These are phyloP conservation scores for Cavia aperea DNA, from an alignment of 2,113 vertebrate genomes.

Conservation along the genomic window DNA sequence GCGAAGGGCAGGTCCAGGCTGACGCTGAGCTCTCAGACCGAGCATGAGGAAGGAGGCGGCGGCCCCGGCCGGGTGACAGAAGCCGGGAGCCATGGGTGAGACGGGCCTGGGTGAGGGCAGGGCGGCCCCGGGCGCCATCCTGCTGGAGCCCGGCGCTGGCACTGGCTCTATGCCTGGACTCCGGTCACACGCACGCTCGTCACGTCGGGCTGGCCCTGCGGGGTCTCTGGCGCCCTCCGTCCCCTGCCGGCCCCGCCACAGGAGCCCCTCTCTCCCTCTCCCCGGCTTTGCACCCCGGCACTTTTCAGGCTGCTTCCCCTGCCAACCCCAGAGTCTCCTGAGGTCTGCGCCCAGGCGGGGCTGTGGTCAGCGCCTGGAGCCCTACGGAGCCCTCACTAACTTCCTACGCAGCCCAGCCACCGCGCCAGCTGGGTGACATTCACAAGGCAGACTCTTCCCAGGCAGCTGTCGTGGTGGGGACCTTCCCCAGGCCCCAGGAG, in stretches of 20 bases:
- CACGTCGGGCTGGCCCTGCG: background rate
- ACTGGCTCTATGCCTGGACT: background rate
- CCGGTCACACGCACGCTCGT: background rate
- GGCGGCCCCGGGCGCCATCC: background rate
- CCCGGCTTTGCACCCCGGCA: background rate
- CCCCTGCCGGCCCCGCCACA: background rate
- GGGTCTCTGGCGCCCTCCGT: background rate
- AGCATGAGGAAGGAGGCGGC: background rate
- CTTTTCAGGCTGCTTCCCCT: background rate
- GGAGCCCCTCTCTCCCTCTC: background rate
- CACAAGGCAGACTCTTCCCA: background rate
- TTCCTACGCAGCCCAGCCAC: rapidly evolving
- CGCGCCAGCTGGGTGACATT: background rate
- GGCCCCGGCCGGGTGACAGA: too few relatives aligned
- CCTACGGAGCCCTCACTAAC: background rate
- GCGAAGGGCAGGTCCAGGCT: background rate
- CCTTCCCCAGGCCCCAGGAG: background rate
- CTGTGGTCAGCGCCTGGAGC: background rate
- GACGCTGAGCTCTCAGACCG: background rate
- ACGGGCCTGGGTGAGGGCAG: background rate
- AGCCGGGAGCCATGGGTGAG: background rate
- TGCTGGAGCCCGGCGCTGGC: background rate
- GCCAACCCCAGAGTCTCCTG: background rate
- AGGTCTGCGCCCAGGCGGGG: background rate
- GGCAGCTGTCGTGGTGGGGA: background rate